Evolutionary conservation across 1,140 invertebrate species (phyloP).

Genomic region (Oscheius sp.): DNA sequence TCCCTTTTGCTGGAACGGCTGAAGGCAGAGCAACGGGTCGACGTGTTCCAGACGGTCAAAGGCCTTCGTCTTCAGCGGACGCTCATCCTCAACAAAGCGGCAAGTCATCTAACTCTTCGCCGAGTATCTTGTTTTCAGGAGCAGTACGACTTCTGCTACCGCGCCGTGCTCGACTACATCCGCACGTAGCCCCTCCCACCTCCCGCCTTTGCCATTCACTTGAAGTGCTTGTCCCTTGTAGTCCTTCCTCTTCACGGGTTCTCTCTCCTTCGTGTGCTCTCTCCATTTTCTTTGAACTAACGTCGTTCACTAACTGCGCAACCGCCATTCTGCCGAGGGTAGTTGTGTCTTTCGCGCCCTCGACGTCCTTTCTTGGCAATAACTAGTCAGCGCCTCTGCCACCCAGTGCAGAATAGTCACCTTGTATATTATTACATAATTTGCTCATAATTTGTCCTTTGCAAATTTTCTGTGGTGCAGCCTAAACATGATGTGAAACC

Average conservation of each 20-base stretch:
- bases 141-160: slow-evolving; percentile 56
- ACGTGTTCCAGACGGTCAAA: slow-evolving; percentile 65
- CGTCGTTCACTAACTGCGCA: no score
- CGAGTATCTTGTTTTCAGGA: slow-evolving; percentile 23
- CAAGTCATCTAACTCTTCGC: slow-evolving; percentile 33
- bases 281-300: no score
- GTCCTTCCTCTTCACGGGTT: neutral
- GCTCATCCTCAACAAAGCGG: slow-evolving; percentile 44
- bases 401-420: no score
- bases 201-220: neutral
- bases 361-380: no score
- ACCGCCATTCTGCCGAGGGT: no score
- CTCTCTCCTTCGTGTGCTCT: neutral
- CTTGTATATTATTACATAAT: no score
- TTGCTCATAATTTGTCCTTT: no score
- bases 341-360: no score
- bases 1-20: slow-evolving; percentile 63
- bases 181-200: neutral
- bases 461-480: no score
- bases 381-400: no score
- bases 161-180: neutral
- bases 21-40: slow-evolving; percentile 63
- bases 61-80: slow-evolving; percentile 48
- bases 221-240: no score
- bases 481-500: no score